Evolutionary conservation across 2,797 vertebrate genomes (phyloP).

Genomic region (Pampus argenteus): DNA sequence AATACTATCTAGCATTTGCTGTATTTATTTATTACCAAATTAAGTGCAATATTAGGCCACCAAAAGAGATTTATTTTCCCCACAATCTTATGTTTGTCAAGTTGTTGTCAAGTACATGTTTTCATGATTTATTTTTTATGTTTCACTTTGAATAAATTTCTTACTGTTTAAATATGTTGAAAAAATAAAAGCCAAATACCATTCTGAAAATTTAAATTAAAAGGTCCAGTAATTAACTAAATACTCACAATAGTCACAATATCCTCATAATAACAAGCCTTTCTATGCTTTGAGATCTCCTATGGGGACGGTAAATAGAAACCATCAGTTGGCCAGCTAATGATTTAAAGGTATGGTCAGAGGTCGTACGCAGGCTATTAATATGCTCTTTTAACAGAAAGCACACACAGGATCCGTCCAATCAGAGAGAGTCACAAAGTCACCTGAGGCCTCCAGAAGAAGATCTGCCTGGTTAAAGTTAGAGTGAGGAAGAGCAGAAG

Average conservation of each 20-base stretch:
- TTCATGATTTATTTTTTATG: background rate
- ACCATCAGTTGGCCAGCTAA: conserved; percentile 77
- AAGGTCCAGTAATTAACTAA: conserved; percentile 14
- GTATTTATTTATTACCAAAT: background rate
- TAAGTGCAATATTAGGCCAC: background rate
- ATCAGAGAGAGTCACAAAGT: conserved; percentile 57
- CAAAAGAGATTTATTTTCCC: background rate
- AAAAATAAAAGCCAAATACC: background rate
- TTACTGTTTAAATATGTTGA: background rate
- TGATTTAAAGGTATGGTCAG: conserved; percentile 82
- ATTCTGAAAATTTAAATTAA: background rate
- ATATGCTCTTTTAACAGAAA: conserved; percentile 79
- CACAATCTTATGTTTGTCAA: too few species aligned
- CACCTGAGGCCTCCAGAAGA: conserved; percentile 67
- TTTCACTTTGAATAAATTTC: background rate
- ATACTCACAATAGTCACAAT: conserved; percentile 32
- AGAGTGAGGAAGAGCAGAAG: conserved; percentile 73
- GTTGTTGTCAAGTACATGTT: background rate
- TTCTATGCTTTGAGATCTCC: conserved; percentile 57
- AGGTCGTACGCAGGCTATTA: conserved; percentile 78
- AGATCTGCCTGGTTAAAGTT: conserved; percentile 74
- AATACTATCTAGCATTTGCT: background rate
- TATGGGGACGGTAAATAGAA: conserved; percentile 75
- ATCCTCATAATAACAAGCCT: conserved; percentile 44
- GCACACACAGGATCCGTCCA: conserved; percentile 67